Base-by-base conservation (phyloP, 2,113 vertebrate genomes). In the Mesitornis unicolor region DNA sequence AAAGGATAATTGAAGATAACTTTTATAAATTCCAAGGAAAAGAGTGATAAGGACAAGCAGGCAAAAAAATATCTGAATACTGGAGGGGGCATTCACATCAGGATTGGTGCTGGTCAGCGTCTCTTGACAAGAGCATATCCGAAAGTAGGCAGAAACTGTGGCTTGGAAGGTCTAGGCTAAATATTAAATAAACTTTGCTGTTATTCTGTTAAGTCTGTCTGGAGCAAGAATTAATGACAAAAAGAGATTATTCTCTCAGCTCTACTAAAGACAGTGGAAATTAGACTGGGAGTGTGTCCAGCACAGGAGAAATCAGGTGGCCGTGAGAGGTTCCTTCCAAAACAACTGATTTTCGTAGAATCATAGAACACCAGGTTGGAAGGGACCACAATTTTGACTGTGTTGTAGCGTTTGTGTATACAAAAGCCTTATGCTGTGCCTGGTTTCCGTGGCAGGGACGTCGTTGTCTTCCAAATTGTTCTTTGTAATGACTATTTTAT, bases 401-500 rank as follows among this genome's bases (percentile, higher is more conserved):
- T 17, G 51, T 22, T 42, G 10, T 61, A 13, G 36, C 81, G 20
- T 73, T 84, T 70, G 20, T 59, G 42, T 87, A 48, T 75, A 40
- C 70, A 76, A 25, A 82, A 70, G n/a, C 43, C 16, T 82, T 70
- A 16, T 31, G 35, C 50, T 54, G 48, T 65, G 74, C 57, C 42
- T 86, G 56, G n/a, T 50, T 71, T 88, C 47, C 42, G 4, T 1
- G 4, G 11, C 64, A 84, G 45, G 57, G 59, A 2, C 35, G 6
- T 29, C 42, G 40, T 17, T 91, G 33, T 45, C 69, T 85, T 48
- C 31, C 71, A 64, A 75, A n/a, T 53, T 92, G 31, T 93, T 79
- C 60, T 50, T 80, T 80, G 24, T 87, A 21, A 82, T 93, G 69
- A 84, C 29, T 67, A 1, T 78, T 91, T 81, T 64, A 84, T 83